These are phyloP conservation scores for Coranthus polyacanthus DNA, from an alignment of 2,797 vertebrate genomes.

Conservation along the genomic window DNA sequence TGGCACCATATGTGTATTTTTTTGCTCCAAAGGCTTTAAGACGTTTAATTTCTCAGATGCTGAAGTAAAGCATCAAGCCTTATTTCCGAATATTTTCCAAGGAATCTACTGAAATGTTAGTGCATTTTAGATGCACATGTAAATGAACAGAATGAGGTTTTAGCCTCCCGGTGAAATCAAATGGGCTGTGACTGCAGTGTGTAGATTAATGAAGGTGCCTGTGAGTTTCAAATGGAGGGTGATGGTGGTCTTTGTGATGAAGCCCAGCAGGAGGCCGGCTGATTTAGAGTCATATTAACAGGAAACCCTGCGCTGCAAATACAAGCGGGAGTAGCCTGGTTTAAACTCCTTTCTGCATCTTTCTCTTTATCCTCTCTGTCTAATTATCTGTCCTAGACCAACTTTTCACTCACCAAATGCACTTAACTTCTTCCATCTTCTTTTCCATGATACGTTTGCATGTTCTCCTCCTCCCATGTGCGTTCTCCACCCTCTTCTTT, in stretches of 20 bases:
- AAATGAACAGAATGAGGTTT: neutral
- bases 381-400: constrained; percentile 7
- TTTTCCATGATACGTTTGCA: constrained; percentile 22
- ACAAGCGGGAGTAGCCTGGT: constrained; percentile 3
- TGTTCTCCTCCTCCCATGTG: constrained; percentile 28
- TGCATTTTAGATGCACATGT: neutral
- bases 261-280: constrained; percentile 33
- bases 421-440: no score
- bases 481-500: constrained; percentile 48
- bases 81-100: no score
- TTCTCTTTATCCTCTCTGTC: neutral
- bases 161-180: neutral
- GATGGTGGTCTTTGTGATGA: constrained; percentile 32
- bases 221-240: constrained; percentile 25
- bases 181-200: neutral
- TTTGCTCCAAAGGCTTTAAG: no score
- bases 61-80: no score
- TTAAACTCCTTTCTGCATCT: constrained; percentile 12
- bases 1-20: no score
- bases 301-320: constrained; percentile 28
- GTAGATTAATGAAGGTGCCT: constrained; percentile 26
- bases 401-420: no score
- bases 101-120: no score
- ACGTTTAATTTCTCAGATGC: no score
- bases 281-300: constrained; percentile 46